These are phyloP conservation scores for Cyphomyrus discorhynchus DNA, from an alignment of 2,113 vertebrate species.

Conservation along the genomic window DNA sequence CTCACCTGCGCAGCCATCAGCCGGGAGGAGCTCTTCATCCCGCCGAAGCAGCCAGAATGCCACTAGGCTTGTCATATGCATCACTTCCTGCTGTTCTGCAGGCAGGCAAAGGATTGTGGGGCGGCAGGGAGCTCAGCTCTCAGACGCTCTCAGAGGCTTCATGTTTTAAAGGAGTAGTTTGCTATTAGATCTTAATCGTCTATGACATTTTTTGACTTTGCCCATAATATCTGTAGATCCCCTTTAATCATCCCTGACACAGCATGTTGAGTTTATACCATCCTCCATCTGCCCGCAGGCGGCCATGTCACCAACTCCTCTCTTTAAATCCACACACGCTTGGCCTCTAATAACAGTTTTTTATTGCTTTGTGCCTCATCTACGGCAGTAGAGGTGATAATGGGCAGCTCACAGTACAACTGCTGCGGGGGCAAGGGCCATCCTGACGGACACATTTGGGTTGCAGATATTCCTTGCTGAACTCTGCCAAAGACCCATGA, in stretches of 20 bases:
- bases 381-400: background rate
- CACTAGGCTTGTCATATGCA: background rate
- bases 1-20: background rate
- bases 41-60: background rate
- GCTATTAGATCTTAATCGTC: background rate
- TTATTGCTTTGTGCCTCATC: conserved; percentile 1
- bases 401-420: background rate
- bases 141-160: background rate
- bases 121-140: background rate
- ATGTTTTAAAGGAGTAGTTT: background rate
- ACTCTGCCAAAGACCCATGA: background rate
- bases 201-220: background rate
- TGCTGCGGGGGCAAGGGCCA: background rate
- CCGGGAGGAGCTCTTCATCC: background rate
- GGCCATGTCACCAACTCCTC: background rate
- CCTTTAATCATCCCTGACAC: background rate
- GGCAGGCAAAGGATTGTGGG: background rate
- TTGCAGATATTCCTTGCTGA: background rate
- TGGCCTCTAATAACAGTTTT: background rate
- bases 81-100: background rate
- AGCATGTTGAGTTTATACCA: too few species aligned
- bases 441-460: background rate
- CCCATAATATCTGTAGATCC: background rate
- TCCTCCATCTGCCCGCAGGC: background rate
- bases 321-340: background rate